A percentile compares a stretch with the other conserved stretches of the same genome.
Evolutionary conservation across 2,888 invertebrate species (phyloP).

Genomic region (Marasmarcha lunaedactyla): DNA sequence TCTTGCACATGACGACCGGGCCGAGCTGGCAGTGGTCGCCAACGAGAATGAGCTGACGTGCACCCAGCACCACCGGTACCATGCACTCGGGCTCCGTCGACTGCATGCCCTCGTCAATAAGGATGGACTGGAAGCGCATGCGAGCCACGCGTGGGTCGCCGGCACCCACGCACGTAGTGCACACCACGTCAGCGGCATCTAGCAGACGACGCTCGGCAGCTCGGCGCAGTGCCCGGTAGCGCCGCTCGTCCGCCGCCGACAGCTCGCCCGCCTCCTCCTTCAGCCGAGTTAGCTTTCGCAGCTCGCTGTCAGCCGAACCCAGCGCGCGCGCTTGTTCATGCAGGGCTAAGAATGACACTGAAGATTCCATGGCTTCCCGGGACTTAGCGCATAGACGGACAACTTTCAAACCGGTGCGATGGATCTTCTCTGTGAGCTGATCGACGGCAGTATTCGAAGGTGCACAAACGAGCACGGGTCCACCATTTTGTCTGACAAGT

Average conservation of each 20-base stretch:
- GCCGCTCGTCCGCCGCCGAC: slow-evolving; percentile 93
- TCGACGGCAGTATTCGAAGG: slow-evolving; percentile 99
- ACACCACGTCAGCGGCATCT: slow-evolving; percentile 98
- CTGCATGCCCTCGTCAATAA: slow-evolving; percentile 98
- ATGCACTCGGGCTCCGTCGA: slow-evolving; percentile 98
- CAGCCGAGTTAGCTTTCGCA: slow-evolving; percentile 94
- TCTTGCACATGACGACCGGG: slow-evolving; percentile 99
- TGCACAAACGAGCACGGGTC: slow-evolving; percentile 96
- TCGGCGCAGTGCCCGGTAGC: slow-evolving; percentile 91
- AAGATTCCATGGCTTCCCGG: slow-evolving; percentile 97
- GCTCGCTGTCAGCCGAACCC: slow-evolving; percentile 88
- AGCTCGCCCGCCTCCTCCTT: slow-evolving; percentile 99
- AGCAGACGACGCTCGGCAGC: slow-evolving; percentile 90
- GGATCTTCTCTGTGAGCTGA: slow-evolving; percentile 98
- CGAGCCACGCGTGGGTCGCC: slow-evolving; percentile 95
- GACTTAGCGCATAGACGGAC: slow-evolving; percentile 98
- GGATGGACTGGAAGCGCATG: slow-evolving; percentile 94
- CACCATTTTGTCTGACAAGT: slow-evolving; percentile 92
- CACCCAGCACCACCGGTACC: slow-evolving; percentile 98
- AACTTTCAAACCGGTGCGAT: slow-evolving; percentile 92
- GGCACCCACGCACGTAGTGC: slow-evolving; percentile 98
- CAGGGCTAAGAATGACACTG: slow-evolving; percentile 94
- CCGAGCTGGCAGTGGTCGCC: slow-evolving; percentile 99
- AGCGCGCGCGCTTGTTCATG: slow-evolving; percentile 97
- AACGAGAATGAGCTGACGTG: slow-evolving; percentile 95